Percentiles rank a stretch among this genome's conserved stretches.
Evolutionary conservation across 2,113 vertebrate species (phyloP).

Genomic region (Chitala chitala): DNA sequence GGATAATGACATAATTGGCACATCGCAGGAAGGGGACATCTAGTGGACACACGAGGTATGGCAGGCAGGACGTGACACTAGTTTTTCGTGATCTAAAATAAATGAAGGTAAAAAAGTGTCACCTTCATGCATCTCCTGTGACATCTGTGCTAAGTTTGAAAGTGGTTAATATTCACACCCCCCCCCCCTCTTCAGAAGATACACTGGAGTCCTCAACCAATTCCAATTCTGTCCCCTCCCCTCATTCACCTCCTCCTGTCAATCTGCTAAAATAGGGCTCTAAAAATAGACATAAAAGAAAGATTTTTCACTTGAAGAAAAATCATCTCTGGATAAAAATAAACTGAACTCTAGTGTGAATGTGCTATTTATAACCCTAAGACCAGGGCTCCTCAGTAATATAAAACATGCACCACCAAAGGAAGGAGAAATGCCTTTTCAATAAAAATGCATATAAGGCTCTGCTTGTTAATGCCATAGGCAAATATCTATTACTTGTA

Average conservation of each 20-base stretch:
- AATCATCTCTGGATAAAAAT: conserved; percentile 28
- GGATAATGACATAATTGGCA: too few species aligned
- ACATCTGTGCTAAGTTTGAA: background rate
- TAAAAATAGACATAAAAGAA: conserved; percentile 30
- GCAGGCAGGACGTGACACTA: too few species aligned
- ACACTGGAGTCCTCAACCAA: conserved; percentile 23
- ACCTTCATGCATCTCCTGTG: background rate
- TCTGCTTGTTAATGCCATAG: too few species aligned
- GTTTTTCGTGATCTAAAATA: background rate
- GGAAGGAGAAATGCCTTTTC: background rate
- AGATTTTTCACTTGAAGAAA: conserved; percentile 26
- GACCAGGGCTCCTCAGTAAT: background rate
- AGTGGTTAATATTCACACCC: conserved; percentile 12
- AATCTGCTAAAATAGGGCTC: conserved; percentile 17
- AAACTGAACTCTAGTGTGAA: conserved; percentile 3
- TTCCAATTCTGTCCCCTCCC: background rate
- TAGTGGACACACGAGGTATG: too few species aligned
- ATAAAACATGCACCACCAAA: background rate
- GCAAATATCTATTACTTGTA: too few species aligned
- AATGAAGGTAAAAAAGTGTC: background rate
- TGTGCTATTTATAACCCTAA: conserved; percentile 25
- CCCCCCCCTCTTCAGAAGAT: background rate
- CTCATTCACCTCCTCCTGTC: background rate
- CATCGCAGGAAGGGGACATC: too few species aligned
- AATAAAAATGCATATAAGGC: background rate